Evolutionary conservation across 1,140 invertebrate genomes (phyloP), one percentile per base, ranked within the genome.

Genomic region (Drosophila nebulosa): DNA sequence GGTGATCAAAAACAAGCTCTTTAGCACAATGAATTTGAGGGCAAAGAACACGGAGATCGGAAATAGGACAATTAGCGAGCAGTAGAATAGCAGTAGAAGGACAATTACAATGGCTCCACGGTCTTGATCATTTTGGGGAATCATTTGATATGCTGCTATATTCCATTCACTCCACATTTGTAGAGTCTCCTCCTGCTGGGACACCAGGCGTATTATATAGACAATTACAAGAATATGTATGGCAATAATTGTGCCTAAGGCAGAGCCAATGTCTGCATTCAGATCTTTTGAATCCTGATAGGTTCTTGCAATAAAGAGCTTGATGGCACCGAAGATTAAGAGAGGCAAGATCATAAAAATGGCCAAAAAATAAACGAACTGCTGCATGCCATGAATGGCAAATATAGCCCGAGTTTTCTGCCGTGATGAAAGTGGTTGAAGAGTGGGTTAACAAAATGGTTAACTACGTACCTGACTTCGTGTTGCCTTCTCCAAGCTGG

Each of bases 21-120:
- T 74, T 7, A 75, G 73, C n/a, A 75, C 59, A 42, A 75, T 65
- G 30, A 75, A 75, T n/a, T 75, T 75, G 7, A 75, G 18, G 27
- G 64, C 72, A 21, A 69, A 75, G 14, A 75, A 75, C 12, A 59
- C 75, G 59, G 35, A 66, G 0, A 75, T 69, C 12, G 73, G 73
- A 7, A 75, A 75, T 42, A 42, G 51, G 0, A 75, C 51, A 6
- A 75, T 75, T n/a, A 75, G 36, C 5, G 22, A 51, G n/a, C 58
- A 69, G 53, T 75, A 75, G 27, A 50, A 59, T 53, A 69, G 53
- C 14, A 64, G 26, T 12, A 75, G 58, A 3, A 75, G 26, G 22
- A 75, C 35, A 7, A 69, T 63, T 0, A 58, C 6, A 1, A 69
- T 36, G 6, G 72, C 12, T 0, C 73, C 59, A 1, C 39, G 64